These are phyloP conservation scores for Clarias batrachus DNA, from an alignment of 2,113 vertebrate genomes.

Conservation along the genomic window DNA sequence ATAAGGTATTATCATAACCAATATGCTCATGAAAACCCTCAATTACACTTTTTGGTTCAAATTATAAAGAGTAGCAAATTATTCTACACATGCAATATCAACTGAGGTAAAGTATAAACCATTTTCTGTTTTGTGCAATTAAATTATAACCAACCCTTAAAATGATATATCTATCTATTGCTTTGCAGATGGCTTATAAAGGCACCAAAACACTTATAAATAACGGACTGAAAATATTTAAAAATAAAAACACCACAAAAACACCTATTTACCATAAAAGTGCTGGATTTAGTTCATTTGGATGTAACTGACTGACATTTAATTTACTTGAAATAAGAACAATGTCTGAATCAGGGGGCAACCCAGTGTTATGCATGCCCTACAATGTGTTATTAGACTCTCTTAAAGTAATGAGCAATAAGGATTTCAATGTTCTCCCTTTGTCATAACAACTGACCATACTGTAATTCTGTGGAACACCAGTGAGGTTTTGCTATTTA, in stretches of 20 bases:
- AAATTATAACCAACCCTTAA: constrained; percentile 6
- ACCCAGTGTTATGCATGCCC: background rate
- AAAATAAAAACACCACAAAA: background rate
- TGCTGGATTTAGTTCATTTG: background rate
- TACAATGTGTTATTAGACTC: background rate
- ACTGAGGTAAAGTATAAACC: constrained; percentile 42
- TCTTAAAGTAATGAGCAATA: constrained; percentile 6
- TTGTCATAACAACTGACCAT: background rate
- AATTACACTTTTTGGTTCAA: constrained; percentile 35
- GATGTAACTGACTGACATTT: background rate
- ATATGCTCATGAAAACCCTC: background rate
- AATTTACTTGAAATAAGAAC: background rate
- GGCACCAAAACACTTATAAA: constrained; percentile 42
- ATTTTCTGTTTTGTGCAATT: constrained; percentile 33
- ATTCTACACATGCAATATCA: background rate
- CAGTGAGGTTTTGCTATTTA: background rate
- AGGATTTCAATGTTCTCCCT: background rate
- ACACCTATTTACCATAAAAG: background rate
- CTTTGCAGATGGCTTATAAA: constrained; percentile 42
- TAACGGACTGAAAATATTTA: constrained; percentile 26
- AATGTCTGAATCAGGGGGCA: constrained; percentile 9
- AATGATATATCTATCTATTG: constrained; percentile 35
- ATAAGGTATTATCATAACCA: background rate
- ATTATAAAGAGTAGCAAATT: constrained; percentile 8
- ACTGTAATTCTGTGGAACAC: background rate